These are phyloP conservation scores for Urechis unicinctus DNA, from an alignment of 2,888 invertebrate species.

Conservation along the genomic window DNA sequence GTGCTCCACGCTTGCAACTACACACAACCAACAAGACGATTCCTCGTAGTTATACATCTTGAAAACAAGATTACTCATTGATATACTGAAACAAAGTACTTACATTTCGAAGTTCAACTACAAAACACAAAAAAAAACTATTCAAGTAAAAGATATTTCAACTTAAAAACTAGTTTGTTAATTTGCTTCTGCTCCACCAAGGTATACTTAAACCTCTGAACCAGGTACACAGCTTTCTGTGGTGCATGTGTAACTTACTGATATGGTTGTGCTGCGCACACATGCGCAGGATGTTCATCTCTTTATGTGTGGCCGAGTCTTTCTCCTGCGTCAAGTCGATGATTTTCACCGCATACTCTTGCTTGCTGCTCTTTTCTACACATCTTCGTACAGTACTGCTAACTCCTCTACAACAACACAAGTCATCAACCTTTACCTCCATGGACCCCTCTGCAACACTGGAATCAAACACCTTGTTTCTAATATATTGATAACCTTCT, in stretches of 20 bases:
- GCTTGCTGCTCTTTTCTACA: conserved; percentile 91
- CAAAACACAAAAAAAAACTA: conserved; percentile 23
- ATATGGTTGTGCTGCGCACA: conserved; percentile 95
- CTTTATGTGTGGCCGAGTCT: conserved; percentile 83
- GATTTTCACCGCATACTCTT: conserved; percentile 95
- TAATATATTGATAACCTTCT: no score
- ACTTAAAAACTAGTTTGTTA: no score
- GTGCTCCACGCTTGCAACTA: conserved; percentile 86
- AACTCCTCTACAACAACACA: conserved; percentile 64
- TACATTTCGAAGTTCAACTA: conserved; percentile 81
- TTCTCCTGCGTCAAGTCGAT: conserved; percentile 74
- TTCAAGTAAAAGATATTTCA: no score
- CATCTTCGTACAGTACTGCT: conserved; percentile 95
- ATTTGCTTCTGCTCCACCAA: no score
- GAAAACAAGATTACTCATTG: not conserved
- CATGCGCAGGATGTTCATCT: conserved; percentile 84
- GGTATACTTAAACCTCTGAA: no score
- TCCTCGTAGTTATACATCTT: not conserved
- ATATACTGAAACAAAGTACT: no score
- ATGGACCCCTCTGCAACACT: no score
- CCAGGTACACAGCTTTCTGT: no score
- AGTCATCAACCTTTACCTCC: not conserved
- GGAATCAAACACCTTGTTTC: no score
- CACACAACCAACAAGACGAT: not conserved
- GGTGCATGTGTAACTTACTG: conserved; percentile 68